Conservation (phyloP, 2,888 invertebrate genomes). For the Aphidoletes aphidimyza region DNA sequence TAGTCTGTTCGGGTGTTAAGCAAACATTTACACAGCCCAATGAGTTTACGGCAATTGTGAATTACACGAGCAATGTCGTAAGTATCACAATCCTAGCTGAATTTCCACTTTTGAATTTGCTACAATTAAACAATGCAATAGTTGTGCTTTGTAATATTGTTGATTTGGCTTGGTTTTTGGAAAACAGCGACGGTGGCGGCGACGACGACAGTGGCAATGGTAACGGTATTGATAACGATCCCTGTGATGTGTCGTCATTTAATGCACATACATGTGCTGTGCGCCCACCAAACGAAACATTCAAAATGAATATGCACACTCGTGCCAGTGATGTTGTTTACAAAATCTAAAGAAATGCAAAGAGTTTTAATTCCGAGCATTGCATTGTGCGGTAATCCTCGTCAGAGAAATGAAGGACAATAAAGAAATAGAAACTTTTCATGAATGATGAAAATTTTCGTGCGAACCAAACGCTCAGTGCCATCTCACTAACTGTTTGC, state of each 20-base stretch:
- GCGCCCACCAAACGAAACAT: neutral
- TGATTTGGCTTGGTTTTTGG: too few relatives aligned
- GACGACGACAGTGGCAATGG: too few relatives aligned
- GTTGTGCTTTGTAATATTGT: neutral
- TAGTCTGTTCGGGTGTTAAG: conserved; percentile 32
- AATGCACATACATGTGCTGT: neutral
- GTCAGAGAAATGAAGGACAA: neutral
- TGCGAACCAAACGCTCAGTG: neutral
- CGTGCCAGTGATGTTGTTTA: too few relatives aligned
- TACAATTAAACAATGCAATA: neutral
- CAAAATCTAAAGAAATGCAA: neutral
- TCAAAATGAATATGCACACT: neutral
- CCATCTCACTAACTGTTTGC: too few relatives aligned
- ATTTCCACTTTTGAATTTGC: neutral
- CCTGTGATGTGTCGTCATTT: too few relatives aligned
- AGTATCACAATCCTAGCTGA: neutral
- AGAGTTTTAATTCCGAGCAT: conserved; percentile 9
- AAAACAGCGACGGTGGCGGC: too few relatives aligned
- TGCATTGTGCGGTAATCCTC: conserved; percentile 30
- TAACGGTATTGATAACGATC: too few relatives aligned
- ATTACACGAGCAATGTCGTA: neutral
- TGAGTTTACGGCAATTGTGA: neutral
- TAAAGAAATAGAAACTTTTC: neutral
- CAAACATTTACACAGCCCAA: conserved; percentile 52
- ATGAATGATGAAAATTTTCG: neutral